Conservation (phyloP, 2,113 vertebrate genomes). For the Menura novaehollandiae region DNA sequence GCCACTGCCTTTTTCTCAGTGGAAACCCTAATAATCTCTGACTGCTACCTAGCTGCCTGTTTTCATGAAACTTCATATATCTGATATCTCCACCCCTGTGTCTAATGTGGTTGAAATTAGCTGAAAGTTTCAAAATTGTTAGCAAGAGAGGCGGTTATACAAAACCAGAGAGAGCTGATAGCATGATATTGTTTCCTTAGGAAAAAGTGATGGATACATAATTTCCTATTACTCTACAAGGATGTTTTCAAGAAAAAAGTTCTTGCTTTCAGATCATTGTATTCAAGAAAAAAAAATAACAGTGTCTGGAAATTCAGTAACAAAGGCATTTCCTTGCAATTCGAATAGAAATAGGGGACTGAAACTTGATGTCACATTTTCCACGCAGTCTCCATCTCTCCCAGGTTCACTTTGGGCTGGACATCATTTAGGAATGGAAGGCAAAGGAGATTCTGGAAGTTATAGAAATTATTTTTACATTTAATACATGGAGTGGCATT, state of each 20-base stretch:
- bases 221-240: neutral
- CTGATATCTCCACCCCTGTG: neutral
- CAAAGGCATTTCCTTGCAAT: neutral
- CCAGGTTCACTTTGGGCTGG: neutral
- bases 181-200: neutral
- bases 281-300: neutral
- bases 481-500: neutral
- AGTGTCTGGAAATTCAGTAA: neutral
- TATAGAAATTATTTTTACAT: neutral
- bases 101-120: neutral
- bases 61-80: neutral
- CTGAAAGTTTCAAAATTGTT: neutral
- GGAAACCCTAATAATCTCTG: constrained; percentile 36
- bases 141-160: neutral
- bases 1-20: constrained; percentile 44
- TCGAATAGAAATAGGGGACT: neutral
- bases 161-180: neutral
- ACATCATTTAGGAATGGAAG: neutral
- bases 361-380: neutral
- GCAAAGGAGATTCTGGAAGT: neutral
- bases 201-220: neutral
- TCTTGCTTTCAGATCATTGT: neutral
- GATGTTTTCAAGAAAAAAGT: neutral
- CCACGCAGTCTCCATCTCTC: neutral
- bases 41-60: neutral